Percentiles rank a stretch among this genome's conserved stretches.
These are phyloP conservation scores for Pseudotriccus pelzelni DNA, from an alignment of 2,797 vertebrate species.

Conservation along the genomic window DNA sequence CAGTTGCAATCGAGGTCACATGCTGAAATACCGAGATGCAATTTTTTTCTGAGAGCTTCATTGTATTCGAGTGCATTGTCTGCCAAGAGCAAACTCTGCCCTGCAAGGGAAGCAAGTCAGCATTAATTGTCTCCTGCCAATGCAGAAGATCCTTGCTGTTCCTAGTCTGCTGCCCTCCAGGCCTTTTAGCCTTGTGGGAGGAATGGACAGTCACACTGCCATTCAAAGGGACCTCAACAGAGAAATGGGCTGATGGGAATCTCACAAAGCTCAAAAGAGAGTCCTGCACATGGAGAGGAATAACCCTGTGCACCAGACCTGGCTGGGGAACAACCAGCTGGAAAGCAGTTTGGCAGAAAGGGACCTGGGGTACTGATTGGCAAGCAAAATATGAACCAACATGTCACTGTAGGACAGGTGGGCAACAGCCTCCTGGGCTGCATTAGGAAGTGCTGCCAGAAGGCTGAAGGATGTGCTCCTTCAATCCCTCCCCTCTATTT, in stretches of 20 bases:
- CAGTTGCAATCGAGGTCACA: background rate
- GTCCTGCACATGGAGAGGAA: background rate
- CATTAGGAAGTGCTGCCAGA: background rate
- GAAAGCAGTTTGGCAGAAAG: background rate
- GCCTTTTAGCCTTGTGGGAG: background rate
- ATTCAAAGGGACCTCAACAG: background rate
- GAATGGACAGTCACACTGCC: background rate
- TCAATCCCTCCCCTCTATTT: background rate
- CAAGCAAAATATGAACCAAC: background rate
- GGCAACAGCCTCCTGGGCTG: background rate
- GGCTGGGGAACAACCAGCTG: background rate
- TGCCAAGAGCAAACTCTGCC: slow-evolving; percentile 18
- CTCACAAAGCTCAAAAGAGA: background rate
- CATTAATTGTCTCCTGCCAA: slow-evolving; percentile 19
- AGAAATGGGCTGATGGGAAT: background rate
- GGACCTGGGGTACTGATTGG: background rate
- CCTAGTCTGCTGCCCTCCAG: background rate
- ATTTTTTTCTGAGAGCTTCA: background rate
- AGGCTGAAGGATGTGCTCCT: background rate
- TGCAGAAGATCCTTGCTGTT: background rate
- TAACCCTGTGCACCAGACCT: background rate
- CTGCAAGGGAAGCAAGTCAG: slow-evolving; percentile 26
- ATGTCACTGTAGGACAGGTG: background rate
- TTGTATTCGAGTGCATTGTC: background rate
- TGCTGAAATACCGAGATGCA: background rate